Conservation (phyloP, 2,113 vertebrate species). For the Tragelaphus buxtoni region DNA sequence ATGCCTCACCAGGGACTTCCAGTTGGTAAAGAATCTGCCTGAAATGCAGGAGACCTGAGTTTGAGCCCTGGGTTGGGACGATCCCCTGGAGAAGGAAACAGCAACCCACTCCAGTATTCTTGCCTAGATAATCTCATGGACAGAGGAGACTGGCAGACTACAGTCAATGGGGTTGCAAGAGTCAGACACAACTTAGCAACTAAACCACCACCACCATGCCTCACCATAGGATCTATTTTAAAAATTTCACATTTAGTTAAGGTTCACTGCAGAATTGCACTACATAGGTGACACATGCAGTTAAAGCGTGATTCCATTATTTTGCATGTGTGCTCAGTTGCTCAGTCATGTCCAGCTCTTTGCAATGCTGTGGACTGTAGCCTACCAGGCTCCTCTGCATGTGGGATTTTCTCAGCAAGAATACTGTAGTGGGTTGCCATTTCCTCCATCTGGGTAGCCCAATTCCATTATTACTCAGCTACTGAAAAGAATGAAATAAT, state of each 20-base stretch:
- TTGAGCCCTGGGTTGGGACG: fast-evolving
- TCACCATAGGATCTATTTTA: not conserved
- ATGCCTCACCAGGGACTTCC: not conserved
- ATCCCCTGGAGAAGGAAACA: fast-evolving
- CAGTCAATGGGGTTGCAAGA: not conserved
- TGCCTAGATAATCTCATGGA: not conserved
- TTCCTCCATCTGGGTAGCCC: not conserved
- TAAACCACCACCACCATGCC: not conserved
- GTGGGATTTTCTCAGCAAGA: not conserved
- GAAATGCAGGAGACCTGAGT: not conserved
- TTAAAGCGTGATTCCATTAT: not conserved
- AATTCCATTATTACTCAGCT: not conserved
- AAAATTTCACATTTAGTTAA: not conserved
- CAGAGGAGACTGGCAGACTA: not conserved
- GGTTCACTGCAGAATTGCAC: not conserved
- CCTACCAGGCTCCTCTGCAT: not conserved
- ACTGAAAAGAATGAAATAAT: not conserved
- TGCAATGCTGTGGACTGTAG: not conserved
- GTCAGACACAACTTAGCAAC: not conserved
- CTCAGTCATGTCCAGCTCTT: not conserved
- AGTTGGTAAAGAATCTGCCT: not conserved
- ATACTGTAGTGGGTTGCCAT: not conserved
- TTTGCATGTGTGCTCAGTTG: not conserved
- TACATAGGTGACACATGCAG: not conserved
- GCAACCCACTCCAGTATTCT: not conserved